Evolutionary conservation across 2,888 invertebrate species (phyloP), one percentile per base, ranked within the genome.

Genomic region (Thera britannica): DNA sequence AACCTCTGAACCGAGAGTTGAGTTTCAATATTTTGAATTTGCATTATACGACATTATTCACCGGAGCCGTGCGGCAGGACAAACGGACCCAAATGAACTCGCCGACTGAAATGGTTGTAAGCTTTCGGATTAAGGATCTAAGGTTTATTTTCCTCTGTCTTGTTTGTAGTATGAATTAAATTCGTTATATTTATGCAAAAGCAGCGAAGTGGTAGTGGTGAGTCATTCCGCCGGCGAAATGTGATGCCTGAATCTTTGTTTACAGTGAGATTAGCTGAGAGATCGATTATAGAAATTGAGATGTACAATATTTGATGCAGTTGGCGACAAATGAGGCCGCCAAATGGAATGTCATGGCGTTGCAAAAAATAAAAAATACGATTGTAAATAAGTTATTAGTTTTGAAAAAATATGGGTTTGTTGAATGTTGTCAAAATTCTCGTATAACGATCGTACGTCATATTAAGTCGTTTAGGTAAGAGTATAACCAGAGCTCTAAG

Each of bases 151-250:
- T 75, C 35, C 9, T 58, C 35, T 58, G 61, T 7, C 55, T 58
- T 34, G 65, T 61, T 59, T 64, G 68, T 70, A 70, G 72, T 66
- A 72, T 65, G 68, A 73, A 72, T 75, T 72, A 74, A 71, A 75
- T 70, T 74, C 70, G 70, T 72, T 69, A 72, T 75, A 72, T 75
- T 74, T 75, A 75, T 75, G 75, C 72, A 75, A 74, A 75, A 74
- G 72, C 68, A 64, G 68, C 63, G 68, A 61, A 69, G 61, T 60
- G 84, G 85, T 90, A 69, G 61, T 60, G 84, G 85, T 90, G 90
- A 90, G 84, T 90, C 89, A 90, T 86, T 85, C 84, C 76, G 83
- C 82, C 82, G 81, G 89, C 87, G 87, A 86, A 88, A 88, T 86
- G 83, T 80, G 84, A 86, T 70, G 68, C 79, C 23, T 77, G 68